Conservation (phyloP, 2,888 invertebrate genomes). For the Microdon myrmicae region DNA sequence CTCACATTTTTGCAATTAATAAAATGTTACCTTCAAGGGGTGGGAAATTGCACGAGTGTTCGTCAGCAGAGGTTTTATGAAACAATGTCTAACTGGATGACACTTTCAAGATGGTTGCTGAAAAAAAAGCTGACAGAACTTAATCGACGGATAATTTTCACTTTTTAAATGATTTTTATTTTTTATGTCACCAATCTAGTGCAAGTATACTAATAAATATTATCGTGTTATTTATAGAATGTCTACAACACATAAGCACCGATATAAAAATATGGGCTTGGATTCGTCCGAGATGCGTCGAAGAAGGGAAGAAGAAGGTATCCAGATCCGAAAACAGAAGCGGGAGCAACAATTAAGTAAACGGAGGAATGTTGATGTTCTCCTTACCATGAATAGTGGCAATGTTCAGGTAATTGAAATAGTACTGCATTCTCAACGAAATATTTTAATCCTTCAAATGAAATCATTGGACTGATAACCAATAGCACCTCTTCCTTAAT, state of each 20-base stretch:
- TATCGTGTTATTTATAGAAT: conserved; percentile 65
- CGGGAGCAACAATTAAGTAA: conserved; percentile 94
- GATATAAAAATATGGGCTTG: conserved; percentile 93
- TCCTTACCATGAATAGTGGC: conserved; percentile 65
- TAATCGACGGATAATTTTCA: too few species aligned
- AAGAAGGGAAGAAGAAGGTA: conserved; percentile 94
- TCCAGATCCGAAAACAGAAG: conserved; percentile 94
- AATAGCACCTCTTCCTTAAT: too few species aligned
- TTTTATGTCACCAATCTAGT: too few species aligned
- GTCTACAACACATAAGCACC: conserved; percentile 87
- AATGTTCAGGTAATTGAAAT: conserved; percentile 66
- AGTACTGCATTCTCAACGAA: too few species aligned
- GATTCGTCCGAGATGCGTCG: conserved; percentile 93
- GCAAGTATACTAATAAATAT: not conserved
- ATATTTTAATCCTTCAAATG: too few species aligned
- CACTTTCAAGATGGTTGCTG: conserved; percentile 54
- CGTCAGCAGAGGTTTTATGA: not conserved
- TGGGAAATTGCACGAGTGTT: conserved; percentile 1
- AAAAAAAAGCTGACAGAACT: conserved; percentile 48
- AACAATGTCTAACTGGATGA: conserved; percentile 29
- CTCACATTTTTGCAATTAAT: not conserved
- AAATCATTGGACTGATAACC: too few species aligned
- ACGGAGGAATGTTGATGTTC: conserved; percentile 80
- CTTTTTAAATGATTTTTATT: too few species aligned
- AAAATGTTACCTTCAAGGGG: conserved; percentile 8